These are phyloP conservation scores for Chlorospingus flavigularis DNA, from an alignment of 2,797 vertebrate genomes.

Conservation along the genomic window DNA sequence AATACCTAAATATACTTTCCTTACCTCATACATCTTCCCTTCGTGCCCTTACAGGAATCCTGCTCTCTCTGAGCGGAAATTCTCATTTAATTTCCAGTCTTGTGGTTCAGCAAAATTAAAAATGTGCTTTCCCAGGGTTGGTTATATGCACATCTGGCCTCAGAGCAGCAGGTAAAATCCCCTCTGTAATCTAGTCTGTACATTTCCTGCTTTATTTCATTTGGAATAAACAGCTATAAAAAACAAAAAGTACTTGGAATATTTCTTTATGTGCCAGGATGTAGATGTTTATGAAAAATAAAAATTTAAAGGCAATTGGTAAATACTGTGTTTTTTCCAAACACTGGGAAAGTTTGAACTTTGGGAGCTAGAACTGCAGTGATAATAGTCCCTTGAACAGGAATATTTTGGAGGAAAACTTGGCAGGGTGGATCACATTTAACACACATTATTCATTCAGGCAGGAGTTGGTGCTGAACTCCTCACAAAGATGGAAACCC, in stretches of 20 bases:
- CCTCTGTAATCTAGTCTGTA: background rate
- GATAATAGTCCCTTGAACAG: background rate
- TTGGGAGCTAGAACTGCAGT: background rate
- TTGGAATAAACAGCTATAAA: background rate
- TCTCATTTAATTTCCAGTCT: conserved; percentile 11
- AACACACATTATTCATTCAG: background rate
- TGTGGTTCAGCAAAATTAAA: conserved; percentile 3
- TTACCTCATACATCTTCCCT: background rate
- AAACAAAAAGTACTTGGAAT: background rate
- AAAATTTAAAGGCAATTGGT: background rate
- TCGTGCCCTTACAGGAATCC: background rate
- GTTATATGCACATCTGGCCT: background rate
- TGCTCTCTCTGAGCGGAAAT: background rate
- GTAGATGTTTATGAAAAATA: background rate
- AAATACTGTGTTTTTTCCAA: background rate
- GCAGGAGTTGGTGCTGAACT: background rate
- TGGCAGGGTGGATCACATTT: background rate
- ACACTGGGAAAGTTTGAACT: background rate
- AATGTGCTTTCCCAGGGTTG: background rate
- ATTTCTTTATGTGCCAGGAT: background rate
- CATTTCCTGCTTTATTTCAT: background rate
- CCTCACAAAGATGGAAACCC: background rate
- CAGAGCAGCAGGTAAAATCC: background rate
- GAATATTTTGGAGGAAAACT: background rate
- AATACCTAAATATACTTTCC: background rate